Base-by-base conservation (phyloP, 2,888 invertebrate species). In the Nemotelus nigrinus region DNA sequence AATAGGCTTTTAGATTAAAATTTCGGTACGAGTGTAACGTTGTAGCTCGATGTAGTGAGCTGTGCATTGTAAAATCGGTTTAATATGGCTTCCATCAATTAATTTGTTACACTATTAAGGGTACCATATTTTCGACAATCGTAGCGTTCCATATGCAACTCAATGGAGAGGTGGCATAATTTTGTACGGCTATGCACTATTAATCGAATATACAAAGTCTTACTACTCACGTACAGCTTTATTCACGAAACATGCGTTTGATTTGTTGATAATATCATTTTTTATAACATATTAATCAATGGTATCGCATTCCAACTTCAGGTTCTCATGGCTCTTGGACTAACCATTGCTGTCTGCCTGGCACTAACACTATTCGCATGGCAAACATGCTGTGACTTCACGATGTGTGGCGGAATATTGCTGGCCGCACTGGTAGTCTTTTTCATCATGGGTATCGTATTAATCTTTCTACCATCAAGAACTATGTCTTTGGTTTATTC, bases 301-400 rank as follows among this genome's bases (percentile, higher is more conserved):
- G n/a, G 8, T 25, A n/a, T 60, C 7, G 39, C 25, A 25, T 2
- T n/a, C 2, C 7, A 39, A 2, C 47, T 67, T 7, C 81, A 92
- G 90, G 93, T 94, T 4, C 84, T 96, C 83, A 89, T 95, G 88
- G 96, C 96, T 0, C 93, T 93, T 8, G 95, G 94, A 0, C 92
- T 96, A 78, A 95, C 95, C 39, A 91, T 93, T 43, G 92, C 91
- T 0, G 91, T 96, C 41, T 93, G 93, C 80, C 88, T 96, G 10
- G 93, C 91, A 2, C 88, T 94, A 78, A 98, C 97, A 0, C 82
- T 97, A 71, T 98, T 98, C 88, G 96, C 98, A 3, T 93, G 97
- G 88, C 97, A 98, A 88, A 97, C 97, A 0, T 96, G 94, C 85
- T 93, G 90, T 87, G 95, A 96, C 87, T 96, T 96, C 85, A 94